A percentile compares a stretch with the other conserved stretches of the same genome.
Evolutionary conservation across 2,113 vertebrate genomes (phyloP).

Genomic region (Zosterops borbonicus): DNA sequence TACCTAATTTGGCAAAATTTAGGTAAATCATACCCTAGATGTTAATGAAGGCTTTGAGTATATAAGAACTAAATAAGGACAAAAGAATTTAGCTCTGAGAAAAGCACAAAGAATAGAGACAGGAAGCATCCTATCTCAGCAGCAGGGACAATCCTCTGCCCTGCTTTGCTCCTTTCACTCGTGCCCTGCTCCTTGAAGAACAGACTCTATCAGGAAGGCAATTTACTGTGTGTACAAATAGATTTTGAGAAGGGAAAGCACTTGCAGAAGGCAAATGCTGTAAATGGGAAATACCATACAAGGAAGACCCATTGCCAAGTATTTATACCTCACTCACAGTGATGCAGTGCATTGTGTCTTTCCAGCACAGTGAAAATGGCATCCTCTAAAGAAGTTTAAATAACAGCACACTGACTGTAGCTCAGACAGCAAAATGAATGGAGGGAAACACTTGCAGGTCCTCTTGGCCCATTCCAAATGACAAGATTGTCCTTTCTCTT

Average conservation of each 20-base stretch:
- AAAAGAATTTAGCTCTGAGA: not conserved
- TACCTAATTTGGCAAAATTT: not conserved
- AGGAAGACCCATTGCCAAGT: not conserved
- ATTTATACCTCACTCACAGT: not conserved
- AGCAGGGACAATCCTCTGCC: not conserved
- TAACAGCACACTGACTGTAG: not conserved
- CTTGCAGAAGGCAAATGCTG: not conserved
- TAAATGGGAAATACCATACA: not conserved
- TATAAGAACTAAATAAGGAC: not conserved
- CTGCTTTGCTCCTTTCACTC: slow-evolving; percentile 57
- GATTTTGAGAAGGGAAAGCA: not conserved
- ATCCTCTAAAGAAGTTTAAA: not conserved
- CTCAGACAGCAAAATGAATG: not conserved
- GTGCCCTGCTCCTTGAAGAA: slow-evolving; percentile 12
- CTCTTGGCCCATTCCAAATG: not conserved
- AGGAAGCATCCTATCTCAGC: slow-evolving; percentile 37
- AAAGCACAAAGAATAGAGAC: not conserved
- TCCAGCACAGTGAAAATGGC: not conserved
- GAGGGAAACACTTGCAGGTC: not conserved
- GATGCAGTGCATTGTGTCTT: not conserved
- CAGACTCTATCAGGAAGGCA: slow-evolving; percentile 53
- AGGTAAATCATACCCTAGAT: not conserved
- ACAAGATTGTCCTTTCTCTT: not conserved
- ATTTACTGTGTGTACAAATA: not conserved
- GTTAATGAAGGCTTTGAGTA: not conserved